Conservation (phyloP, 2,888 invertebrate species). For the Psococerastis gibbosa region DNA sequence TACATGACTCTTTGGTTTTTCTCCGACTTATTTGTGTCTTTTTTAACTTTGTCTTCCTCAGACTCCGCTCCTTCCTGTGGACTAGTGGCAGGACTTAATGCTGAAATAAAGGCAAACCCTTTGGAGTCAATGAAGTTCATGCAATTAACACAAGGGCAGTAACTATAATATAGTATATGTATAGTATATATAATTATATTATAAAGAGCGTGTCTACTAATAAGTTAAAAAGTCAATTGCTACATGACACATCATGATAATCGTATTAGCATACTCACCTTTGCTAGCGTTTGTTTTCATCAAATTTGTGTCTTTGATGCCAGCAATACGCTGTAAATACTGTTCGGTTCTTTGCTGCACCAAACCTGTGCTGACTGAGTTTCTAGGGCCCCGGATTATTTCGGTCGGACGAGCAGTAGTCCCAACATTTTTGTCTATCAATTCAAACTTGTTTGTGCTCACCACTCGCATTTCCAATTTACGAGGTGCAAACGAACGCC, state of each 20-base stretch:
- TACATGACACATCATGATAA: no score
- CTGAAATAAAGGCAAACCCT: no score
- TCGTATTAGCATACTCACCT: no score
- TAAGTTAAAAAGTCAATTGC: no score
- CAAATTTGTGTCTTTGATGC: not conserved
- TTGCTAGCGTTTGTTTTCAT: not conserved
- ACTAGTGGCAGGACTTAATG: not conserved
- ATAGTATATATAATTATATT: no score
- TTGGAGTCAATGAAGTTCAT: no score
- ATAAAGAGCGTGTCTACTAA: no score
- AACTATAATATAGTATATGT: no score
- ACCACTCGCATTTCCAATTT: slow-evolving; percentile 7
- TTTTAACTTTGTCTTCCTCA: slow-evolving; percentile 5
- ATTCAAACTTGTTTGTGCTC: slow-evolving; percentile 5
- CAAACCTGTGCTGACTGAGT: slow-evolving; percentile 1
- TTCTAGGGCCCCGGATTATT: not conserved
- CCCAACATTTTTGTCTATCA: slow-evolving; percentile 1
- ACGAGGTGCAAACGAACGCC: not conserved
- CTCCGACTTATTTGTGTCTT: slow-evolving; percentile 1
- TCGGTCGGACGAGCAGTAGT: no score
- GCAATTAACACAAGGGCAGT: no score
- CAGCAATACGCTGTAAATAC: slow-evolving; percentile 1
- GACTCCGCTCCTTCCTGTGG: not conserved
- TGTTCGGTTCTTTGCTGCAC: slow-evolving; percentile 1
- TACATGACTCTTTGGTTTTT: not conserved